A percentile compares a stretch with the other conserved stretches of the same genome.
These are phyloP conservation scores for Lepus oiostolus DNA, from an alignment of 2,797 vertebrate genomes.

Conservation along the genomic window DNA sequence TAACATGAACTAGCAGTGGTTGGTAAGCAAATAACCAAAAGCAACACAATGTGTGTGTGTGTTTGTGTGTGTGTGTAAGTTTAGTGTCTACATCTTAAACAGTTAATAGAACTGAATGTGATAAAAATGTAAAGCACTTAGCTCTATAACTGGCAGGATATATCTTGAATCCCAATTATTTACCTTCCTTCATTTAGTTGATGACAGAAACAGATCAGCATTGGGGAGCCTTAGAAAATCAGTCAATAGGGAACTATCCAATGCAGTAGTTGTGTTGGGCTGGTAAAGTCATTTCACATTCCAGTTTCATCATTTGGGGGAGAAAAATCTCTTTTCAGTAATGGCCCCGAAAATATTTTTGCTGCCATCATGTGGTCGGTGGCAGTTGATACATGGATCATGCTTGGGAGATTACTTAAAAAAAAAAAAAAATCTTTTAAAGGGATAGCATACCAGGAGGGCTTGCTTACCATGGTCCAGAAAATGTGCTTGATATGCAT, in stretches of 20 bases:
- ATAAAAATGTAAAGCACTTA: conserved; percentile 2
- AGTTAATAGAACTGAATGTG: background rate
- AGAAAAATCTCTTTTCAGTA: background rate
- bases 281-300: background rate
- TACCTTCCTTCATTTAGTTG: background rate
- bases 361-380: conserved; percentile 68
- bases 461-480: background rate
- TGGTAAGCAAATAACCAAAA: background rate
- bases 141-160: background rate
- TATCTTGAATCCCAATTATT: background rate
- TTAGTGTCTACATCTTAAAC: background rate
- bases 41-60: background rate
- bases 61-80: background rate
- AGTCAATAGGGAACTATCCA: background rate
- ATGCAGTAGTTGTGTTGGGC: background rate
- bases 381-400: background rate
- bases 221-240: background rate
- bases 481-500: background rate
- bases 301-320: background rate
- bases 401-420: background rate
- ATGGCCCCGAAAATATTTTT: conserved; percentile 28
- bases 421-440: background rate
- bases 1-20: background rate
- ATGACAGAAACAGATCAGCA: background rate
- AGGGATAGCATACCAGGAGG: background rate